phyloP scores from a whole-genome alignment of 2,888 invertebrate species.

The Eurois occulta region DNA sequence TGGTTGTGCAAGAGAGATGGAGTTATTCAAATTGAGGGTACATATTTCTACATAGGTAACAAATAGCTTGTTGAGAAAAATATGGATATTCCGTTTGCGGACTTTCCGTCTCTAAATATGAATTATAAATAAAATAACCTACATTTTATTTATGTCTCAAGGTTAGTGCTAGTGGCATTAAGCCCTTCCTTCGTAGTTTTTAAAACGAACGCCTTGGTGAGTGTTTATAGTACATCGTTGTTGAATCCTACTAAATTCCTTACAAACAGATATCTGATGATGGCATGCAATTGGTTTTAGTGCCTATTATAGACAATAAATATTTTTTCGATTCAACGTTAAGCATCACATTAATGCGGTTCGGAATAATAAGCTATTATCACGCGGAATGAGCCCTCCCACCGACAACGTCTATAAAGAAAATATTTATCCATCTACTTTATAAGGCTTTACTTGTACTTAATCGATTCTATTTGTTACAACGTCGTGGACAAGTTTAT shows the following conservation, averaged over 20 bases:
- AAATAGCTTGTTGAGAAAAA: conserved; percentile 88
- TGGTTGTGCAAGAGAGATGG: conserved; percentile 81
- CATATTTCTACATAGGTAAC: conserved; percentile 91
- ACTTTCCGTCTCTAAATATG: conserved; percentile 59
- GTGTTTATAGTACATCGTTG: neutral
- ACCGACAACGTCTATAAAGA: conserved; percentile 56
- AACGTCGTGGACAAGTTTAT: conserved; percentile 43
- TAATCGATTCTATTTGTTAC: conserved; percentile 59
- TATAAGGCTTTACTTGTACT: conserved; percentile 52
- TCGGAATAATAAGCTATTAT: conserved; percentile 66
- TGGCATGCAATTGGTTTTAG: conserved; percentile 42
- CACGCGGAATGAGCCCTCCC: conserved; percentile 60
- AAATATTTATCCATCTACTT: conserved; percentile 62
- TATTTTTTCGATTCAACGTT: conserved; percentile 54
- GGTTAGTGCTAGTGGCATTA: conserved; percentile 2
- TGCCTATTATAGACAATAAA: conserved; percentile 48
- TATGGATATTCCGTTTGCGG: conserved; percentile 82
- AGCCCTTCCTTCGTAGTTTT: conserved; percentile 12
- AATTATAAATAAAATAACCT: conserved; percentile 60
- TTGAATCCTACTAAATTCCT: conserved; percentile 29
- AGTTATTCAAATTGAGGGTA: conserved; percentile 90
- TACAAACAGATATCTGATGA: conserved; percentile 32
- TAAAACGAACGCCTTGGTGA: neutral
- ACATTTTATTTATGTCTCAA: conserved; percentile 46
- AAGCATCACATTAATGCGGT: conserved; percentile 59